Evolutionary conservation across 2,888 invertebrate species (phyloP).

Genomic region (Dorcus parallelipipedus): DNA sequence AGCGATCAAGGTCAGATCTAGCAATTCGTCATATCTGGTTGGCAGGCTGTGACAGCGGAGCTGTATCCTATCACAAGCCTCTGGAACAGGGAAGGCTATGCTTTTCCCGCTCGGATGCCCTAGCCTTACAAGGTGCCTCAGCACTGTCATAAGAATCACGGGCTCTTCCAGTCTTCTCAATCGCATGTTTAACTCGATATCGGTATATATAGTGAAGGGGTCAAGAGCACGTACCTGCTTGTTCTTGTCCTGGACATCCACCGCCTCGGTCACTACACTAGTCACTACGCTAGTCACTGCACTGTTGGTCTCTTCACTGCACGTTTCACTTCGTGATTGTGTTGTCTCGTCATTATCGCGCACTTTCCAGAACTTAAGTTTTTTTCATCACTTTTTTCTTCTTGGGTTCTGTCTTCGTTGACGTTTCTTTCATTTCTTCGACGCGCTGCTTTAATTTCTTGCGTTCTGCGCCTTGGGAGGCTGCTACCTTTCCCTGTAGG

Average conservation of each 20-base stretch:
- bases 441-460: too few species aligned
- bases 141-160: not conserved
- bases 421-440: not conserved
- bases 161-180: not conserved
- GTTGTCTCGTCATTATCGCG: not conserved
- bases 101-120: not conserved
- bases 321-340: not conserved
- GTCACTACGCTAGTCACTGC: not conserved
- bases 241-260: not conserved
- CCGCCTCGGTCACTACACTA: not conserved
- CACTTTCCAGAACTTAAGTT: not conserved
- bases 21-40: not conserved
- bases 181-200: not conserved
- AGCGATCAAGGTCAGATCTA: not conserved
- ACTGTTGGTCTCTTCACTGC: not conserved
- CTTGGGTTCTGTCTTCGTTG: not conserved
- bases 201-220: not conserved
- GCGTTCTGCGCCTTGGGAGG: too few species aligned
- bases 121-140: not conserved
- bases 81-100: slow-evolving; percentile 5
- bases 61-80: slow-evolving; percentile 5
- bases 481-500: too few species aligned
- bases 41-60: not conserved
- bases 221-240: not conserved
- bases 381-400: not conserved